Conservation (phyloP, 2,797 vertebrate genomes). For the Cyclura pinguis region DNA sequence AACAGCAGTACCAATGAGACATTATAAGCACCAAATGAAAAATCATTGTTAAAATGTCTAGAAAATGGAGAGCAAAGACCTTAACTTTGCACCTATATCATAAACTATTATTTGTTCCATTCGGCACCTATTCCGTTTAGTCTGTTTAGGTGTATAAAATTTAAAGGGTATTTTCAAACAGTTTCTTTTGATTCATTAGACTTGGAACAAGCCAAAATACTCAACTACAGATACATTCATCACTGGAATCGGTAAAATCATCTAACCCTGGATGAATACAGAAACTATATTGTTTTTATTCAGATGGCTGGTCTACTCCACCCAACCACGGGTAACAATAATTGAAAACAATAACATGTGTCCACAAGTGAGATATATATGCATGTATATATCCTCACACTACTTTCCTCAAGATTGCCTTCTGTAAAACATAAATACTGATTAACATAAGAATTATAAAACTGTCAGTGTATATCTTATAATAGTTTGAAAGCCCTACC, state of each 20-base stretch:
- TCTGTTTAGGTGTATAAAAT: slow-evolving; percentile 10
- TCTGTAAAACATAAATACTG: slow-evolving; percentile 6
- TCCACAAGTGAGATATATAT: not conserved
- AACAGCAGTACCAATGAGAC: slow-evolving; percentile 8
- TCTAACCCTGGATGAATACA: not conserved
- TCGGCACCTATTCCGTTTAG: not conserved
- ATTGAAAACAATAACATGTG: not conserved
- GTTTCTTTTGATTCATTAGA: not conserved
- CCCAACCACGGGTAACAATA: not conserved
- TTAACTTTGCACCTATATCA: not conserved
- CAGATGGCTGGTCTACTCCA: not conserved
- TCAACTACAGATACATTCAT: not conserved
- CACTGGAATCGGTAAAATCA: not conserved
- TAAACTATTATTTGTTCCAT: not conserved
- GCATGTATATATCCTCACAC: too few relatives aligned
- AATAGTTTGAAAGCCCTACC: not conserved
- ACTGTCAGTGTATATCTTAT: fast-evolving
- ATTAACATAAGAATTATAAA: not conserved
- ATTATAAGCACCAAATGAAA: slow-evolving; percentile 19
- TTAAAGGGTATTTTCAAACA: slow-evolving; percentile 1
- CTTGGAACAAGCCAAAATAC: not conserved
- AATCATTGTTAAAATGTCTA: not conserved
- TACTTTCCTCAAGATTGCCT: not conserved
- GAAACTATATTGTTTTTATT: slow-evolving; percentile 5
- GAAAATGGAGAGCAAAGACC: slow-evolving; percentile 26